Conservation (phyloP, 1,140 invertebrate species). For the Philaenus spumarius region DNA sequence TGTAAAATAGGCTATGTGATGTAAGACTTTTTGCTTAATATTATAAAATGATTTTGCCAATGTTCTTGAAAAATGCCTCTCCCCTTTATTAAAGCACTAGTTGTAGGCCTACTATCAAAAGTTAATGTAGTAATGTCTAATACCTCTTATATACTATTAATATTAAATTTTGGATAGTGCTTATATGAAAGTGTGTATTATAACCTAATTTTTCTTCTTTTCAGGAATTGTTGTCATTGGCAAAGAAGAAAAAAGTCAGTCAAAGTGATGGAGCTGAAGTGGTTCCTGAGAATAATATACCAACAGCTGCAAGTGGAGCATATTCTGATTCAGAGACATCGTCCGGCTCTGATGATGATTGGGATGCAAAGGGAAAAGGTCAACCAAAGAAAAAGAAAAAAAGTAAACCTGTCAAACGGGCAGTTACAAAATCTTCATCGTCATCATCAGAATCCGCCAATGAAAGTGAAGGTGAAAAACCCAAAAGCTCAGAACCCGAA, state of each 20-base stretch:
- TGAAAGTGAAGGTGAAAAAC: constrained; percentile 42
- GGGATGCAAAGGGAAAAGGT: constrained; percentile 49
- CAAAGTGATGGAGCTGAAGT: constrained; percentile 44
- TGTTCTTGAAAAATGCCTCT: no score
- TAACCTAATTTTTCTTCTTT: no score
- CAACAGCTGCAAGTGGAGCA: constrained; percentile 37
- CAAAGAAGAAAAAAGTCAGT: constrained; percentile 74
- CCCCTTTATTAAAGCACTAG: no score
- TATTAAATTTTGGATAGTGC: no score
- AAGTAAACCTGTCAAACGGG: constrained; percentile 45
- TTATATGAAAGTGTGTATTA: no score
- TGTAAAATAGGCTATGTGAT: no score
- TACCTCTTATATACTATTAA: no score
- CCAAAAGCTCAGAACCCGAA: constrained; percentile 59
- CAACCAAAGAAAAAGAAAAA: constrained; percentile 51
- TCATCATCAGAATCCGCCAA: constrained; percentile 32
- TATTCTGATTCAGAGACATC: constrained; percentile 57
- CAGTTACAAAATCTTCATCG: constrained; percentile 38
- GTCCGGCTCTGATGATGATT: constrained; percentile 67
- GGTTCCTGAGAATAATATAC: constrained; percentile 41
- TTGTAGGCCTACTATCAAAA: no score
- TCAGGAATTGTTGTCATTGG: constrained; percentile 79
- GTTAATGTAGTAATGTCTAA: no score
- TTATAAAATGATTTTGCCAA: no score
- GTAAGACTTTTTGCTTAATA: no score